Base-by-base conservation (phyloP, 2,113 vertebrate genomes). In the Sinocyclocheilus anshuiensis region DNA sequence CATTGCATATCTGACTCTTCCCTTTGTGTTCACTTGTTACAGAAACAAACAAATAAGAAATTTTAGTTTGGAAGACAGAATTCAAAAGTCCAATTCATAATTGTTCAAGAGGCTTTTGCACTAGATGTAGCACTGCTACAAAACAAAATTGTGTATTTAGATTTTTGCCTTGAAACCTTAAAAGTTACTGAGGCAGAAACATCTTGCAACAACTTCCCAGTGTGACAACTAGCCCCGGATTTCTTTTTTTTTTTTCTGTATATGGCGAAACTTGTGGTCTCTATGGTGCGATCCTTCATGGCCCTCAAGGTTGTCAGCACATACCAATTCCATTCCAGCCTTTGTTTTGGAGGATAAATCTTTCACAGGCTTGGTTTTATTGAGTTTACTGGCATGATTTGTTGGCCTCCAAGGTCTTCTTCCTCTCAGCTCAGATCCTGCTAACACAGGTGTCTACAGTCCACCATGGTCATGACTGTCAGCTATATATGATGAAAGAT, bases 271-370 rank as follows among this genome's bases (percentile, higher is more conserved):
- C 3, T 9, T 55, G 69, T 84, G n/a, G 75, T 90, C 84, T 85
- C 63, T 9, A 55, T 22, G 48, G 84, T 72, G 78, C 59, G 84
- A 86, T 86, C 57, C 77, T 84, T 90, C 85, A 67, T 75, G 50
- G 81, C 83, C 83, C 86, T 89, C 87, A 90, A 89, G 84, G 87
- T 87, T 91, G 87, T 84, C 86, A 86, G 81, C 78, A 83, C 79
- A 83, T 81, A 85, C 67, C 85, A 77, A 74, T 82, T 89, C 85
- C 59, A 77, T 76, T 63, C 79, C 83, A 42, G 86, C 83, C 83
- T 90, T 88, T 91, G 84, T 91, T 90, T 87, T 83, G 84, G 61
- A 63, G 84, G 81, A 91, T 89, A 87, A 88, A 90, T 91, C 87
- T 90, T 86, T 91, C 89, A 89, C 74, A 81, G 57, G 81, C 84